Evolutionary conservation across 2,113 vertebrate genomes (phyloP).

Genomic region (Pantherophis guttatus): DNA sequence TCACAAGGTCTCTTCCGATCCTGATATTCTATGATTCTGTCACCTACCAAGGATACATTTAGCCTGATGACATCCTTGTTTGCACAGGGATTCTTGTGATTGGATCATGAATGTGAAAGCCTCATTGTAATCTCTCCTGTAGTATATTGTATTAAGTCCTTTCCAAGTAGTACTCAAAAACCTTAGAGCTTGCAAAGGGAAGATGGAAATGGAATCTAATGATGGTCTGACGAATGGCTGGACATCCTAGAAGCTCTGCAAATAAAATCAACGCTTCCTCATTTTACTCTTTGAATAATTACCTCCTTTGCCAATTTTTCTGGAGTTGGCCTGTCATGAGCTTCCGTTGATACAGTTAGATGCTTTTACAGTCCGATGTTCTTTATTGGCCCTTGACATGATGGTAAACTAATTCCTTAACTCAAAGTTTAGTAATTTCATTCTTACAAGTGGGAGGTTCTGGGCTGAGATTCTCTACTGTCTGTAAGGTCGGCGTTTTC

Average conservation of each 20-base stretch:
- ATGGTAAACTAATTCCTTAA: not conserved
- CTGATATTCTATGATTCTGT: not conserved
- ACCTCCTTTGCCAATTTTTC: not conserved
- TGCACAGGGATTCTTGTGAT: not conserved
- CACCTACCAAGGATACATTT: not conserved
- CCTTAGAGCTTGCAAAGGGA: not conserved
- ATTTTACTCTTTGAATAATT: conserved; percentile 24
- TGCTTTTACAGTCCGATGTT: not conserved
- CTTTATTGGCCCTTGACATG: not conserved
- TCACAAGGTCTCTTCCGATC: not conserved
- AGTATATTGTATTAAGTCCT: not conserved
- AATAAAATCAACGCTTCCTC: conserved; percentile 15
- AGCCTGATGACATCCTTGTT: fast-evolving
- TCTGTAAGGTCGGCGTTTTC: not conserved
- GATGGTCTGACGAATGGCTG: not conserved
- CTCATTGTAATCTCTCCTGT: not conserved
- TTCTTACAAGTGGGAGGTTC: not conserved
- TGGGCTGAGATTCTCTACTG: not conserved
- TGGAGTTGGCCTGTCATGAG: not conserved
- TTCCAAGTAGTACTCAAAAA: not conserved
- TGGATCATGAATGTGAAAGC: not conserved
- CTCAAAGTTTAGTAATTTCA: not conserved
- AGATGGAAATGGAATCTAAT: conserved; percentile 43
- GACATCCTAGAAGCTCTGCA: conserved; percentile 32
- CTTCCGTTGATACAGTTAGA: not conserved